Evolutionary conservation across 1,140 invertebrate species (phyloP).

Genomic region (Prorops nasuta): DNA sequence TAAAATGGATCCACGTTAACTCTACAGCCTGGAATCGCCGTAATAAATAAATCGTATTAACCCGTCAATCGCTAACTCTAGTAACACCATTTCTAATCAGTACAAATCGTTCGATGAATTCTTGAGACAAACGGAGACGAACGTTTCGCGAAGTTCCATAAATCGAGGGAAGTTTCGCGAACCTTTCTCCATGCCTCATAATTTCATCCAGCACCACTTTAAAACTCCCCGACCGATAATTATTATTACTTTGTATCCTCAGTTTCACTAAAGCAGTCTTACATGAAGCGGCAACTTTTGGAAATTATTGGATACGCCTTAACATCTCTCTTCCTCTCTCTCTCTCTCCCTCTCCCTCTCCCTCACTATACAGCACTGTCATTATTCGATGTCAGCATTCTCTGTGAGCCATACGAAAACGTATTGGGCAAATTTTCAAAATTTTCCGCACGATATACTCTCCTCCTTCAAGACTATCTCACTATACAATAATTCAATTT

Average conservation of each 20-base stretch:
- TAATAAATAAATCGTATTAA: conserved; percentile 48
- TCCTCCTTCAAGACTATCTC: not conserved
- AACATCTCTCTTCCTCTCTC: not conserved
- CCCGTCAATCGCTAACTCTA: conserved; percentile 36
- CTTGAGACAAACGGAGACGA: too few relatives aligned
- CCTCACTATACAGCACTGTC: not conserved
- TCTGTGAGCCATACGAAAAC: too few relatives aligned
- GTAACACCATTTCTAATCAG: conserved; percentile 42
- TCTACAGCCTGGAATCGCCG: conserved; percentile 31
- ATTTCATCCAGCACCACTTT: conserved; percentile 35
- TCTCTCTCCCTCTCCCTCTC: not conserved
- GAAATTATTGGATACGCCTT: conserved; percentile 18
- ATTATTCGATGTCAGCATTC: too few relatives aligned
- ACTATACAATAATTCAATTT: conserved; percentile 6
- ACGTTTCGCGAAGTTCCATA: conserved; percentile 5
- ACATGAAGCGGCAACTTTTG: conserved; percentile 34
- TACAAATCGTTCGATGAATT: conserved; percentile 37
- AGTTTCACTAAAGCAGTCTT: conserved; percentile 46
- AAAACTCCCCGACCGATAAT: conserved; percentile 15
- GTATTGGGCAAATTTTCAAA: conserved; percentile 28
- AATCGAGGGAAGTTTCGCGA: not conserved
- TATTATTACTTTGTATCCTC: conserved; percentile 11
- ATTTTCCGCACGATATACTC: conserved; percentile 21
- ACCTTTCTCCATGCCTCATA: conserved; percentile 1
- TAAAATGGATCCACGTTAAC: conserved; percentile 29